Evolutionary conservation across 1,140 invertebrate genomes (phyloP).

Genomic region (Dendrolimus punctatus): DNA sequence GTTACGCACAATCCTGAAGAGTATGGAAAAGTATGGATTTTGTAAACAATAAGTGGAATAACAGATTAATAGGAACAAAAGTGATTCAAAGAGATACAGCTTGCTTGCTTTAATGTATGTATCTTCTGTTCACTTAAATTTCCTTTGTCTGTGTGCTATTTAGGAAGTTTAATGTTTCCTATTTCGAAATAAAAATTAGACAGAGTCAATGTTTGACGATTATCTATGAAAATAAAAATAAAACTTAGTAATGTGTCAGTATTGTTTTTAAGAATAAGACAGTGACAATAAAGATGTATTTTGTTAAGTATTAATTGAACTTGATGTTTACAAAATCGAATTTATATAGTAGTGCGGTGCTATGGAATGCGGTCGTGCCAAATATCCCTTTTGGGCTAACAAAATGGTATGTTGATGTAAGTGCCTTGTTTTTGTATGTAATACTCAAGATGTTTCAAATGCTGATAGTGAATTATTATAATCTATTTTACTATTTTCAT

Average conservation of each 20-base stretch:
- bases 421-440: constrained; percentile 52
- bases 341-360: constrained; percentile 14
- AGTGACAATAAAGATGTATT: too few species aligned
- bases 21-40: neutral
- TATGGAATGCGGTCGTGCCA: constrained; percentile 9
- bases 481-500: constrained; percentile 71
- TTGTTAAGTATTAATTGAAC: neutral
- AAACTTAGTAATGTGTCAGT: too few species aligned
- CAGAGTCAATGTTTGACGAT: too few species aligned
- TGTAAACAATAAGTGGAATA: neutral
- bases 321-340: constrained; percentile 1
- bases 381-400: neutral
- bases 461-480: constrained; percentile 64
- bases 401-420: constrained; percentile 22
- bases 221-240: too few species aligned
- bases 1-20: constrained; percentile 33
- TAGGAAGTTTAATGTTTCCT: too few species aligned
- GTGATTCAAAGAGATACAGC: too few species aligned
- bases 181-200: too few species aligned
- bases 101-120: too few species aligned
- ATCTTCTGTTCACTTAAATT: too few species aligned
- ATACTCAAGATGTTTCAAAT: constrained; percentile 61
- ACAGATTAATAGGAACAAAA: neutral
- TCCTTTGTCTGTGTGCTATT: too few species aligned
- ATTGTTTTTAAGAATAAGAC: too few species aligned